phyloP scores from a whole-genome alignment of 1,140 invertebrate genomes.

The Drosophila novamexicana region DNA sequence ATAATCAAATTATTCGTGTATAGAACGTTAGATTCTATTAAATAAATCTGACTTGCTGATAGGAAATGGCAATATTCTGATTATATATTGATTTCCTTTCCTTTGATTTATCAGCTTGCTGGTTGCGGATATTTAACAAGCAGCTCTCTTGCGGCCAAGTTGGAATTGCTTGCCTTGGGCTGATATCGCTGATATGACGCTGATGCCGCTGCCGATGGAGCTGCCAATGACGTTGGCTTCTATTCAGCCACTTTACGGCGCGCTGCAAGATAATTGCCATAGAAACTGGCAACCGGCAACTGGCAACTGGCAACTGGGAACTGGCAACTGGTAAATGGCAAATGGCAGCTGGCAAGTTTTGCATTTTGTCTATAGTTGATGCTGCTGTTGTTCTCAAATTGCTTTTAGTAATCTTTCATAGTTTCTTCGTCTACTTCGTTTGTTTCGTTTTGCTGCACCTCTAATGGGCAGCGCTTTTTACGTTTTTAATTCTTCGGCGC shows the following conservation, averaged over 20 bases:
- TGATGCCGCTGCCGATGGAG: conserved; percentile 28
- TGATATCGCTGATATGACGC: conserved; percentile 32
- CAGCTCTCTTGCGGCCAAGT: conserved; percentile 22
- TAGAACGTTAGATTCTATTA: too few species aligned
- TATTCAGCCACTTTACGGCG: conserved; percentile 49
- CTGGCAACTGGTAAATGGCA: conserved; percentile 1
- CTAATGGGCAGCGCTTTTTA: conserved; percentile 35
- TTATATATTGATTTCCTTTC: not conserved
- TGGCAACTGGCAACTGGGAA: conserved; percentile 37
- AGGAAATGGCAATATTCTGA: too few species aligned
- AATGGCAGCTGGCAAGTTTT: conserved; percentile 40
- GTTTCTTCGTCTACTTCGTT: conserved; percentile 26
- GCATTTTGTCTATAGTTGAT: conserved; percentile 52
- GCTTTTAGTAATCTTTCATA: conserved; percentile 73
- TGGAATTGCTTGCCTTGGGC: conserved; percentile 35
- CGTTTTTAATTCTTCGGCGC: conserved; percentile 16
- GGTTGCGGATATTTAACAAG: conserved; percentile 9
- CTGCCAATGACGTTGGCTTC: conserved; percentile 38
- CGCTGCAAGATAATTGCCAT: conserved; percentile 65
- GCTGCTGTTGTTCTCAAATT: conserved; percentile 69
- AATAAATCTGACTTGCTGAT: too few species aligned
- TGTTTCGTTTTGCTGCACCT: not conserved
- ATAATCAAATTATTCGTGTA: too few species aligned
- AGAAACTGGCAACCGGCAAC: conserved; percentile 46
- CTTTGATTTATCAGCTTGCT: not conserved